Conservation (phyloP, 2,888 invertebrate genomes). For the Caenorhabditis doughertyi region DNA sequence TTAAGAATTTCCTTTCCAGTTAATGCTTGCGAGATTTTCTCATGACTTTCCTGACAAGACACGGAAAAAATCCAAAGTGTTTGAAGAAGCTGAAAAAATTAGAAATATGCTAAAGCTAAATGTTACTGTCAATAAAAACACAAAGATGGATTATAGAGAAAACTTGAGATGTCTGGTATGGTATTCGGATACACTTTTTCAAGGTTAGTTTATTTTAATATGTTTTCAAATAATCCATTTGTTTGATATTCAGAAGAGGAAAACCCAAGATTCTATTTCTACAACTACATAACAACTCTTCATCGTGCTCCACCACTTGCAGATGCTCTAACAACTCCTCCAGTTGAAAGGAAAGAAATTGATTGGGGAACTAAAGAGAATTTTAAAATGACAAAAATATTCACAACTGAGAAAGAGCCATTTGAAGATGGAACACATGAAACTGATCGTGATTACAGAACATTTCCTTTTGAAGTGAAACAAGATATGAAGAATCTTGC, state of each 20-base stretch:
- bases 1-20: constrained; percentile 13
- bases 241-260: constrained; percentile 19
- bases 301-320: constrained; percentile 30
- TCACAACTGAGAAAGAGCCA: constrained; percentile 2
- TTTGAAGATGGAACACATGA: constrained; percentile 34
- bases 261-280: constrained; percentile 42
- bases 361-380: constrained; percentile 1
- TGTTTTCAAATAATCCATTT: background rate
- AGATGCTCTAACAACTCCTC: constrained; percentile 17
- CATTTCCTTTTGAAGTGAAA: background rate
- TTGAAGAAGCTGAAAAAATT: background rate
- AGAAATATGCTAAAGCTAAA: background rate
- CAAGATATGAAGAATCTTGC: background rate
- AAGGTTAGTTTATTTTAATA: constrained; percentile 1
- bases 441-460: constrained; percentile 3
- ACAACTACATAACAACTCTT: constrained; percentile 39
- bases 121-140: background rate
- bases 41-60: background rate
- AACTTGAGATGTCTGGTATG: constrained; percentile 39
- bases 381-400: background rate
- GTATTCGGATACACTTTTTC: constrained; percentile 32
- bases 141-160: background rate
- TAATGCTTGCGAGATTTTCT: constrained; percentile 35
- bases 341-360: background rate
- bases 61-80: background rate